phyloP scores from a whole-genome alignment of 2,797 vertebrate genomes.

The Sebastes miniatus region DNA sequence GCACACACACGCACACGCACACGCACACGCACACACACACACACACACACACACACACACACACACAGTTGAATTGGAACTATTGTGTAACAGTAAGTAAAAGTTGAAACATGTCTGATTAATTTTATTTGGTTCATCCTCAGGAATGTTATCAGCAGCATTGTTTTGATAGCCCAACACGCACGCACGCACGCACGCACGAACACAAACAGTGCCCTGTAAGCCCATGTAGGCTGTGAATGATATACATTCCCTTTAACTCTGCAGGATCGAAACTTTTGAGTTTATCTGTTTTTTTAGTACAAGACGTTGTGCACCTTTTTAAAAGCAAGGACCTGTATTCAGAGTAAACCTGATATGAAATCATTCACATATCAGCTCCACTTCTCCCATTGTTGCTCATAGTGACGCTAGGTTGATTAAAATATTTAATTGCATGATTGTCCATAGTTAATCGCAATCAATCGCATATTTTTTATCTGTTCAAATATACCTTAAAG shows the following conservation, averaged over 20 bases:
- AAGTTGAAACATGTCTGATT: slow-evolving; percentile 39
- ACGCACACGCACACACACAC: neutral
- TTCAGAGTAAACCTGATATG: neutral
- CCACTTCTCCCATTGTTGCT: neutral
- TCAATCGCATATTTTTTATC: too few relatives aligned
- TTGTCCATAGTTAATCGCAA: too few relatives aligned
- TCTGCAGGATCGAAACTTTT: neutral
- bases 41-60: neutral
- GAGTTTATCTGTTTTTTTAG: neutral
- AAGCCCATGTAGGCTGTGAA: neutral
- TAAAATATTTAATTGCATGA: too few relatives aligned
- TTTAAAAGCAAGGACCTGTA: neutral
- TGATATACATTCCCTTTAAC: neutral
- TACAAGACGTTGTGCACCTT: neutral
- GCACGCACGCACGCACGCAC: neutral
- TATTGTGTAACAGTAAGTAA: neutral
- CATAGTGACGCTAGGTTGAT: too few relatives aligned
- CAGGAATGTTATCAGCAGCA: slow-evolving; percentile 31
- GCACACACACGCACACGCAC: neutral
- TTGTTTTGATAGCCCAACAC: neutral
- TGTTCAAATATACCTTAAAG: too few relatives aligned
- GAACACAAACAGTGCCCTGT: too few relatives aligned
- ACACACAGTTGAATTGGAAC: neutral
- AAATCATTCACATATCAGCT: neutral
- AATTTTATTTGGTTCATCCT: neutral